Evolutionary conservation across 2,888 invertebrate genomes (phyloP), one percentile per base, ranked within the genome.

Genomic region (Silvanus unidentatus): DNA sequence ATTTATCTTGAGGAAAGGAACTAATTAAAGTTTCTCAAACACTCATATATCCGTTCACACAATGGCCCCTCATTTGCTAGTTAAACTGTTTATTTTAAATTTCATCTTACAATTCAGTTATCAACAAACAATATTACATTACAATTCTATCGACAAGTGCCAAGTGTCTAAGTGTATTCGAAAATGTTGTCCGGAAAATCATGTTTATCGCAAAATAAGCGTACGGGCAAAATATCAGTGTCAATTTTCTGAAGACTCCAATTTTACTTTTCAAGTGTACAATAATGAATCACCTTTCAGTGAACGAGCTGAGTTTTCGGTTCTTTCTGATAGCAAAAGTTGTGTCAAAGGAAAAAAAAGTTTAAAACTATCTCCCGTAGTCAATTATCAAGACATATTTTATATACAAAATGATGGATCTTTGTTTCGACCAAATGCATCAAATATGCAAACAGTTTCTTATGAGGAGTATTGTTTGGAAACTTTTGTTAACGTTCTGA

Each of bases 181-280:
- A 32, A 59, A 59, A 40, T 59, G 59, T 36, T 59, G 59, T 34
- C 55, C 55, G 1, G 52, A 55, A 43, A 41, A 49, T 15, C 43
- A 54, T 5, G 44, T 49, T 11, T 40, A 53, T 6, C 29, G 27
- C 8, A 50, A 48, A 12, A n/a, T n/a, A n/a, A n/a, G n/a, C n/a
- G n/a, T n/a, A n/a, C n/a, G n/a, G 22, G 22, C 22, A 22, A 22
- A 22, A n/a, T n/a, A n/a, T n/a, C 22, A 22, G 22, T 22, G 22
- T 8, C 4, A 5, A 22, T 22, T 22, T 22, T 5, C 3, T 8
- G 22, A 22, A 22, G 8, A 22, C 22, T 22, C 3, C 8, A 22
- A 22, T 22, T 22, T 22, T 22, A 5, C 22, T 5, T 22, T 22
- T 22, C 4, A 22, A 22, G 8, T 22, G 4, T 22, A 22, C 22